A percentile compares a stretch with the other conserved stretches of the same genome.
phyloP scores from a whole-genome alignment of 2,113 vertebrate genomes.

The Steatornis caripensis region DNA sequence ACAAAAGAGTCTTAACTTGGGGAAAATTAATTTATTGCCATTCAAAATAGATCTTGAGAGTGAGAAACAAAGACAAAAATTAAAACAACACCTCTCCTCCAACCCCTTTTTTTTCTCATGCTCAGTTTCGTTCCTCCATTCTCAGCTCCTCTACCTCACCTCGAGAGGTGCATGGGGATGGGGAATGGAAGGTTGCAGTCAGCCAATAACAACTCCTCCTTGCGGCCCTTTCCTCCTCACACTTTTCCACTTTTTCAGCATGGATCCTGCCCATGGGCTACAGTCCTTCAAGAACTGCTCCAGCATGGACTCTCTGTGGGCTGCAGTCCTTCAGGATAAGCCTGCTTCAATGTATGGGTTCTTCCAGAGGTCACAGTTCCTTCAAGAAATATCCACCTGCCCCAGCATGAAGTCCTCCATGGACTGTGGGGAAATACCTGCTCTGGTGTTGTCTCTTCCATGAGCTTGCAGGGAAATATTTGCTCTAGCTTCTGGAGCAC shows the following conservation, averaged over 20 bases:
- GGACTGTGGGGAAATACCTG: background rate
- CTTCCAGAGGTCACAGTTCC: background rate
- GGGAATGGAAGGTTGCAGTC: background rate
- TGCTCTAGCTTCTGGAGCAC: background rate
- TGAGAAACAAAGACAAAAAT: background rate
- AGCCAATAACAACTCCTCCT: background rate
- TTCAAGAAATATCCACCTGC: background rate
- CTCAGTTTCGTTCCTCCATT: background rate
- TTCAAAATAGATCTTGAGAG: background rate
- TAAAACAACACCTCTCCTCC: background rate
- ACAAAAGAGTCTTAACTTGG: background rate
- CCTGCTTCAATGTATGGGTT: background rate
- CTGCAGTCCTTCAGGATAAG: background rate
- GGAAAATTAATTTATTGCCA: background rate
- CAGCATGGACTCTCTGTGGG: background rate
- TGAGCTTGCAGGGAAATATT: background rate
- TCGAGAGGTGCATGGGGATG: fast-evolving
- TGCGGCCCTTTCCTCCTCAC: background rate
- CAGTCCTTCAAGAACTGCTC: background rate
- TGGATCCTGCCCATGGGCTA: background rate
- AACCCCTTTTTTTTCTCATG: fast-evolving
- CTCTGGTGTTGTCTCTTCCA: background rate
- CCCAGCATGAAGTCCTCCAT: background rate
- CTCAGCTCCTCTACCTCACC: background rate
- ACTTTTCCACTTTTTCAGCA: background rate